Percentiles rank a stretch among this genome's conserved stretches.
These are phyloP conservation scores for Aplysina aerophoba DNA, from an alignment of 37 sponge, comb jelly and placozoan species.

Conservation along the genomic window DNA sequence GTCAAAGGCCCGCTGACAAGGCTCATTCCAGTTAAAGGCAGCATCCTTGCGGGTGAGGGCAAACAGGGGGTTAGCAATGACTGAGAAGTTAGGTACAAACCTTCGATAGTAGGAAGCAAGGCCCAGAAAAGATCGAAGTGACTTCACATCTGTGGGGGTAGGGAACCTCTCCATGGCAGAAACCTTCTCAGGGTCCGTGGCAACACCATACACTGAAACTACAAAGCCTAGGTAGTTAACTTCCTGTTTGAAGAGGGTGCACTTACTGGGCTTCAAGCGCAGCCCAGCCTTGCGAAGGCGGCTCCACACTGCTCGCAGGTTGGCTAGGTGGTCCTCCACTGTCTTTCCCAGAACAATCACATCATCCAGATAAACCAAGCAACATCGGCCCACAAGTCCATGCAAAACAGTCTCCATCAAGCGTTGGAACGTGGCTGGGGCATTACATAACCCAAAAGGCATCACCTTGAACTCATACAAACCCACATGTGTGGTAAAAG, in stretches of 20 bases:
- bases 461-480: conserved; percentile 67
- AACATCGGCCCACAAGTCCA: conserved; percentile 17
- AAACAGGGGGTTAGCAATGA: conserved; percentile 48
- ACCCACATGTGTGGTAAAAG: conserved; percentile 63
- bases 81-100: conserved; percentile 46
- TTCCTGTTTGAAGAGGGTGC: neutral
- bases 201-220: conserved; percentile 37
- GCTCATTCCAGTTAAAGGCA: conserved; percentile 39
- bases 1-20: conserved; percentile 50
- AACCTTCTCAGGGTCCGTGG: conserved; percentile 37
- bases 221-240: conserved; percentile 42
- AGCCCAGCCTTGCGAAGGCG: conserved; percentile 50
- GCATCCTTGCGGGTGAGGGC: conserved; percentile 44
- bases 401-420: conserved; percentile 56
- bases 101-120: conserved; percentile 55
- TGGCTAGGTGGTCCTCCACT: conserved; percentile 35
- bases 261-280: conserved; percentile 38
- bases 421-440: conserved; percentile 64
- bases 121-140: conserved; percentile 49
- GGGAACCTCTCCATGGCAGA: conserved; percentile 24
- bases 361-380: conserved; percentile 64
- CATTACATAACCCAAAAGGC: conserved; percentile 72
- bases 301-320: conserved; percentile 36
- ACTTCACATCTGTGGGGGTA: conserved; percentile 7
- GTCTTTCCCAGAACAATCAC: conserved; percentile 38